phyloP scores from a whole-genome alignment of 2,888 invertebrate genomes.

The Augiades crinisus region DNA sequence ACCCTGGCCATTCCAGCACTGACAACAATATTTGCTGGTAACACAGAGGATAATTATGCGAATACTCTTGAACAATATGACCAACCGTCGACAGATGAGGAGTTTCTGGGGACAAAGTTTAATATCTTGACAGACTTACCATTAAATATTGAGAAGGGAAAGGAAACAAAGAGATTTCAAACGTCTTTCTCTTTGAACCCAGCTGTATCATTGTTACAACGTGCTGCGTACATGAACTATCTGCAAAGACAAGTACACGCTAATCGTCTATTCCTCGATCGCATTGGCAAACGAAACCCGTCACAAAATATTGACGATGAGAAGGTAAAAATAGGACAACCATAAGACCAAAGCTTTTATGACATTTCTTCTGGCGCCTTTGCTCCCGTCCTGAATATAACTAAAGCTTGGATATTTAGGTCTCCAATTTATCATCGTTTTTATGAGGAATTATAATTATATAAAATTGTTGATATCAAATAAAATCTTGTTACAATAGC shows the following conservation, averaged over 20 bases:
- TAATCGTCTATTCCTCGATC: slow-evolving; percentile 15
- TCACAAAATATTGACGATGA: not conserved
- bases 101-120: not conserved
- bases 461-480: no score
- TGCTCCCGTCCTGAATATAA: not conserved
- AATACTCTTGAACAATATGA: not conserved
- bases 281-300: slow-evolving; percentile 7
- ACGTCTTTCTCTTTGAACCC: slow-evolving; percentile 11
- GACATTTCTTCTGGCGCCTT: not conserved
- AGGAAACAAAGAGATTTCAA: not conserved
- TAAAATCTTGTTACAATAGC: no score
- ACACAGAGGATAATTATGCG: not conserved
- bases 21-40: not conserved
- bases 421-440: not conserved
- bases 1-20: not conserved
- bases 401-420: no score
- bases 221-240: slow-evolving; percentile 17
- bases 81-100: not conserved
- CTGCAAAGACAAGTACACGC: slow-evolving; percentile 7
- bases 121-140: not conserved
- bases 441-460: not conserved
- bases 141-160: not conserved
- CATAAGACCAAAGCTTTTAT: not conserved
- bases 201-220: slow-evolving; percentile 8
- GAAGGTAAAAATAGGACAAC: not conserved